Evolutionary conservation across 1,140 invertebrate genomes (phyloP), one percentile per base, ranked within the genome.

Genomic region (Calliopsis andreniformis): DNA sequence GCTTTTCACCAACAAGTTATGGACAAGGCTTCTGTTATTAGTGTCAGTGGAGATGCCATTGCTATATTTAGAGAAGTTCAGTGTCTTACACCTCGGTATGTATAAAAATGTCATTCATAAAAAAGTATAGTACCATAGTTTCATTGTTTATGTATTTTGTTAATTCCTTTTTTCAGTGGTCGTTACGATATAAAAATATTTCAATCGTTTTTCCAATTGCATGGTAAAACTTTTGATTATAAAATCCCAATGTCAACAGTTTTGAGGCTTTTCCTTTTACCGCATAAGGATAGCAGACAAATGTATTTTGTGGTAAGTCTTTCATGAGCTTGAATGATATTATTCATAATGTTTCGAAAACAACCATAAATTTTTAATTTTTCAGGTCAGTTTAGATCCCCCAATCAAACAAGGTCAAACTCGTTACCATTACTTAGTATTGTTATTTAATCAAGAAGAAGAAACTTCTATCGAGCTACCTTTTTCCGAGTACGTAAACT

Each of bases 331-430:
- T 58, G 3, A 39, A 71, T 3, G 49, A n/a, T 30, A 25, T 53
- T 18, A 45, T 45, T 5, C 35, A 39, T 10, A 10, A 39, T 39
- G 35, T 42, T 20, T 35, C 32, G n/a, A 25, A 49, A 32, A 72
- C 58, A 49, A 77, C 49, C 68, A 30, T 68, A n/a, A 39, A 62
- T 30, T 28, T 45, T 69, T 55, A 68, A 61, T 67, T 63, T 59
- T 51, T 0, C 73, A 95, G 94, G 93, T 97, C 16, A 98, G 98
- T 81, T 93, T 99, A 80, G 98, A 99, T 94, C 99, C 99, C 30
- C 99, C 99, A 0, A 99, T 99, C 79, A 99, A 99, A 90, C 99
- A 99, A 92, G 99, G 99, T 81, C 99, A 99, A 92, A 99, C 99
- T 0, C 93, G 98, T 76, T 97, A 97, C 87, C 98, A 99, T 85